Evolutionary conservation across 2,888 invertebrate genomes (phyloP), one percentile per base, ranked within the genome.

Genomic region (Agrochola lota): DNA sequence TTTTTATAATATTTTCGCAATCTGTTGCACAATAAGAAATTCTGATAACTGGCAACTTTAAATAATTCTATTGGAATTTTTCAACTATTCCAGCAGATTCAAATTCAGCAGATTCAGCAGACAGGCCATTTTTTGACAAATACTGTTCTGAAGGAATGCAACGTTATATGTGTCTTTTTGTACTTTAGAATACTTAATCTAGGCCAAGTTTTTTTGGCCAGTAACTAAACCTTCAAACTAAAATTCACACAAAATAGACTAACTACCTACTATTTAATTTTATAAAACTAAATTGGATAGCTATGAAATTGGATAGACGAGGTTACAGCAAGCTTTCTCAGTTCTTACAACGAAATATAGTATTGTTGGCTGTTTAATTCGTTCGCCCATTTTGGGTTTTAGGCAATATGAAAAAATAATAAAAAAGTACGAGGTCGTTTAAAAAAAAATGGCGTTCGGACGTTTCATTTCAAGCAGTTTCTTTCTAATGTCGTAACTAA

Each of bases 161-260:
- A 30, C 2, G 30, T 30, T 30, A 23, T 17, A 23, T 17, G 15
- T 23, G 6, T 55, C 0, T 55, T 12, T 73, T 35, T 55, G 30
- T 63, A 73, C 73, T 30, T 52, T 35, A 49, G 49, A 2, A n/a
- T n/a, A 52, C 12, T 30, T 17, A 8, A 6, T 43, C 40, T 3
- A 60, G 26, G 12, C 7, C 26, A 11, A 40, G 7, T 68, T 77
- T 77, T 2, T 63, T n/a, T 4, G 46, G 5, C 12, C 6, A 0
- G 1, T 35, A 35, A 43, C 9, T 26, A 59, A 40, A 40, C 20
- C 26, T 17, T 66, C 11, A 62, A 59, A 59, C 49, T 23, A 20
- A 20, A 68, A 64, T 64, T 64, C 20, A n/a, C 64, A 57, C n/a
- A 30, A 49, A 78, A 78, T 71, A 64, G 8, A 59, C 71, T 66